Percentiles rank a stretch among this genome's conserved stretches.
These are phyloP conservation scores for Colossoma macropomum DNA, from an alignment of 2,113 vertebrate species.

Conservation along the genomic window DNA sequence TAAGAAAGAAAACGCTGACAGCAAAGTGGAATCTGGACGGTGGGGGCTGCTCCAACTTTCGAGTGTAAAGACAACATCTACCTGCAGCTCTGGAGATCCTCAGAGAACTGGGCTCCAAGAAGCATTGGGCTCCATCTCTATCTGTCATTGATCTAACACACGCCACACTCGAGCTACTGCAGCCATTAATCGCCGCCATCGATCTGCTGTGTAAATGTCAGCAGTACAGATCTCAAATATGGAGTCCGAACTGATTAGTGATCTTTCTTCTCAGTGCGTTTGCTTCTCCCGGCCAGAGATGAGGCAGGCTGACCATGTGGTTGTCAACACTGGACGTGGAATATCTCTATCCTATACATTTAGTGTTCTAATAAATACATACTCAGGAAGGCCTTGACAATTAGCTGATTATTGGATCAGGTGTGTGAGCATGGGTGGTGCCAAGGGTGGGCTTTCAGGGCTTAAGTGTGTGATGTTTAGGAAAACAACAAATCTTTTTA, in stretches of 20 bases:
- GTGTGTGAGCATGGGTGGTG: too few relatives aligned
- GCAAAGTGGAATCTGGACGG: neutral
- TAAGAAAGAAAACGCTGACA: neutral
- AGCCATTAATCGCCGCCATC: neutral
- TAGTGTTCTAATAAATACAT: too few relatives aligned
- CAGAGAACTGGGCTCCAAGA: neutral
- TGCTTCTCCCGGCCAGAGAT: neutral
- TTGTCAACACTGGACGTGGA: too few relatives aligned
- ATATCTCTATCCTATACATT: too few relatives aligned
- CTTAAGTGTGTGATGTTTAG: too few relatives aligned
- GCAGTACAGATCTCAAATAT: neutral
- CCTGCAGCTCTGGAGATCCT: neutral
- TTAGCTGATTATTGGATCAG: too few relatives aligned
- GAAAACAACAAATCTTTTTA: too few relatives aligned
- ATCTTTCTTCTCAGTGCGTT: neutral
- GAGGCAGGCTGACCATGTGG: too few relatives aligned
- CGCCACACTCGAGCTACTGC: neutral
- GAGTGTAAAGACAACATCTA: neutral
- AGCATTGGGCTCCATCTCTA: neutral
- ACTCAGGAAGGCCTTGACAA: too few relatives aligned
- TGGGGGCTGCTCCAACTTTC: neutral
- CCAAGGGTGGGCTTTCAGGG: too few relatives aligned
- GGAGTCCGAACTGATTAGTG: neutral
- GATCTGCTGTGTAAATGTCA: constrained; percentile 4
- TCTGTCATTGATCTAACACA: constrained; percentile 10